A percentile compares a stretch with the other conserved stretches of the same genome.
phyloP scores from a whole-genome alignment of 1,140 invertebrate species.

The Maniola jurtina region DNA sequence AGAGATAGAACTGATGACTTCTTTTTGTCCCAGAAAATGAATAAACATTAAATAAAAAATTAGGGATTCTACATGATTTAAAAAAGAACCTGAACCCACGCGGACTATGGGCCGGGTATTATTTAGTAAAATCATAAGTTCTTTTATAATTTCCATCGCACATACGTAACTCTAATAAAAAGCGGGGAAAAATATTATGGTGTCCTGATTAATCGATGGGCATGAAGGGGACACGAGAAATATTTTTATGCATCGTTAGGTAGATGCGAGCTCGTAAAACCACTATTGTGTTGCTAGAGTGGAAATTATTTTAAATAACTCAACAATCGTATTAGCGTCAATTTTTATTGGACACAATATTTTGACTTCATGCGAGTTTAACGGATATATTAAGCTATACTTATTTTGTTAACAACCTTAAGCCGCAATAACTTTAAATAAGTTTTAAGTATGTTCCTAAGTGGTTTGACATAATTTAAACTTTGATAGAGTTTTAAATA shows the following conservation, averaged over 20 bases:
- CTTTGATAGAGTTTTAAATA: too few species aligned
- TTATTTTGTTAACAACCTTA: too few species aligned
- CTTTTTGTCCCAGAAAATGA: too few species aligned
- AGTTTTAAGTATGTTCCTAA: background rate
- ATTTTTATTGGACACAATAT: conserved; percentile 15
- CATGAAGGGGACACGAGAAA: conserved; percentile 66
- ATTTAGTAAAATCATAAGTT: too few species aligned
- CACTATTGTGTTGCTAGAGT: conserved; percentile 26
- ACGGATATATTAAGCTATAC: background rate
- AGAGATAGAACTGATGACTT: too few species aligned
- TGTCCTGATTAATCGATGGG: conserved; percentile 67
- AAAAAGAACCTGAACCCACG: too few species aligned
- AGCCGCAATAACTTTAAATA: background rate
- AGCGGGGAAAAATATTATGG: conserved; percentile 18
- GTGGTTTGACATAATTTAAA: too few species aligned
- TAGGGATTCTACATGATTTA: too few species aligned
- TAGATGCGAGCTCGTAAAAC: conserved; percentile 38
- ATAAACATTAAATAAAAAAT: too few species aligned
- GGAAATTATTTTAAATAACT: conserved; percentile 25
- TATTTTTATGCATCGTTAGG: conserved; percentile 73
- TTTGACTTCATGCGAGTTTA: conserved; percentile 1
- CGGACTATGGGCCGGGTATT: too few species aligned
- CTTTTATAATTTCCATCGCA: background rate
- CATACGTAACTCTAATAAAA: conserved; percentile 13
- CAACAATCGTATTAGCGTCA: conserved; percentile 9